Evolutionary conservation across 2,113 vertebrate species (phyloP), one percentile per base, ranked within the genome.

Genomic region (Zosterops hypoxanthus): DNA sequence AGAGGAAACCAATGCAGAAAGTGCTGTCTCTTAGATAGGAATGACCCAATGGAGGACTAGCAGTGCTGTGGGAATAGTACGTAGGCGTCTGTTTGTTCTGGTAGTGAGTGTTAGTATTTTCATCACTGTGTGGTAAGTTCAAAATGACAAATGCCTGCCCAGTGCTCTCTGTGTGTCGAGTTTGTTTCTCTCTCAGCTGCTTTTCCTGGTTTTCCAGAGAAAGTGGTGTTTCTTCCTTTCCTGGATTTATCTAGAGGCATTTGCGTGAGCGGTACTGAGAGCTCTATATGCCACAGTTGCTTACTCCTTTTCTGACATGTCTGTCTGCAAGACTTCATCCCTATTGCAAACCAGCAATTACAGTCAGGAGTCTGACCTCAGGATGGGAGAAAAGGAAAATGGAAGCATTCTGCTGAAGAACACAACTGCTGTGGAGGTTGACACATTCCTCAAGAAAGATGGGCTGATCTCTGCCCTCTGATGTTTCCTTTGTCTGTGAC

Each of bases 11-110:
- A 18, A 3, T 88, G 79, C 59, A 92, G 56, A 60, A 92, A 93
- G 31, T 61, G 79, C 53, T 90, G 20, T 72, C 25, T 93, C 57
- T 72, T 49, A 56, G 82, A 64, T 11, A 75, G 70, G 53, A 88
- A 14, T 76, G 50, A 47, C 79, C 75, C 6, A 3, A 0, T 29
- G 26, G 75, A 92, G 76, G 79, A 22, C 13, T 12, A 39, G 12
- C 50, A 80, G 75, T 55, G 55, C 79, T 53, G 1, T n/a, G 80
- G 71, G 82, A 96, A 63, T 59, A 72, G 73, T 64, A 31, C 0
- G 7, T 73, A 55, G 82, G 76, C 5, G 2, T 91, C 70, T 94
- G 70, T 94, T 92, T 94, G 71, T 96, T 94, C 94, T 97, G 52
- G 52, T 88, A 75, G 60, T 14, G 63, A 86, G 59, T 31, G 19